phyloP scores from a whole-genome alignment of 2,888 invertebrate genomes.

The Anoncus sp. region DNA sequence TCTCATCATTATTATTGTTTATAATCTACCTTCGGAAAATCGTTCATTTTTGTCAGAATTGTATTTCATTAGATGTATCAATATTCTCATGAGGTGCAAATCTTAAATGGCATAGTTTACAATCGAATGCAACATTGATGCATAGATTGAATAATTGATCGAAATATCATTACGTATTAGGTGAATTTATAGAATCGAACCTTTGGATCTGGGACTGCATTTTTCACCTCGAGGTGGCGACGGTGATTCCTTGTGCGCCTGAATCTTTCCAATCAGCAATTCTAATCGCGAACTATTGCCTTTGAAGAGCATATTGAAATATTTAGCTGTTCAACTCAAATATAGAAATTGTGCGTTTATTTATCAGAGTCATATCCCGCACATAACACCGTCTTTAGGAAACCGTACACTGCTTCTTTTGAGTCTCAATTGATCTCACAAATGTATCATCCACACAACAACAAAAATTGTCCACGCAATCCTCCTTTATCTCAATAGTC shows the following conservation, averaged over 20 bases:
- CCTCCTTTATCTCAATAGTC: not conserved
- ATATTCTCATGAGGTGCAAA: not conserved
- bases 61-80: not conserved
- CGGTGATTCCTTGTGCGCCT: slow-evolving; percentile 91
- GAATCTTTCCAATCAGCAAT: slow-evolving; percentile 94
- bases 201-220: slow-evolving; percentile 74
- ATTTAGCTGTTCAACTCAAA: slow-evolving; percentile 1
- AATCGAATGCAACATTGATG: not conserved
- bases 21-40: slow-evolving; percentile 10
- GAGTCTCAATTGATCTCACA: too few species aligned
- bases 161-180: not conserved
- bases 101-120: not conserved
- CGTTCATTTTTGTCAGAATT: not conserved
- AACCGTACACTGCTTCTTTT: not conserved
- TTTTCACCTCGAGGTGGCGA: slow-evolving; percentile 76
- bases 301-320: slow-evolving; percentile 90
- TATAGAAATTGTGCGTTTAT: not conserved
- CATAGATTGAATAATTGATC: not conserved
- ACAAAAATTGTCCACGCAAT: not conserved
- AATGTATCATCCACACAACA: not conserved
- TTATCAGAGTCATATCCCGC: slow-evolving; percentile 11
- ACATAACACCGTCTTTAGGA: not conserved
- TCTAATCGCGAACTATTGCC: slow-evolving; percentile 94
- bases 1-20: too few species aligned
- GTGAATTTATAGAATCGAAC: slow-evolving; percentile 65